These are phyloP conservation scores for Cabera pusaria DNA, from an alignment of 2,888 invertebrate species.

Conservation along the genomic window DNA sequence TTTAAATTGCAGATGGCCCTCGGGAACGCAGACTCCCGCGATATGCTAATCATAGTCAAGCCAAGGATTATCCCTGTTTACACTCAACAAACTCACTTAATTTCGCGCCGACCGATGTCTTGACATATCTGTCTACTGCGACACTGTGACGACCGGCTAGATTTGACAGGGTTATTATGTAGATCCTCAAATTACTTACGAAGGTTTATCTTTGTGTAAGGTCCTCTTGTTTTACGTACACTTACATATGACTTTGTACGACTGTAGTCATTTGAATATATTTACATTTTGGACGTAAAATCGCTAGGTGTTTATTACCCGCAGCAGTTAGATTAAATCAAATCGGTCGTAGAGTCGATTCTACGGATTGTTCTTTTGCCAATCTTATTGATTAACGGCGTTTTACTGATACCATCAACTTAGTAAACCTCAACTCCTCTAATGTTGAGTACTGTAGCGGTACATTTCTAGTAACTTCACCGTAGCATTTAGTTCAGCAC, in stretches of 20 bases:
- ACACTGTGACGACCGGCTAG: conserved; percentile 15
- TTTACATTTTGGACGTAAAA: too few species aligned
- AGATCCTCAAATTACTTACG: conserved; percentile 23
- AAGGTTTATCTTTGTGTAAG: not conserved
- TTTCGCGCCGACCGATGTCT: conserved; percentile 76
- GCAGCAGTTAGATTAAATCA: too few species aligned
- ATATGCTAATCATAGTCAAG: conserved; percentile 83
- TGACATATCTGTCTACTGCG: conserved; percentile 57
- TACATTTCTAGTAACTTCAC: conserved; percentile 2
- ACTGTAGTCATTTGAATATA: too few species aligned
- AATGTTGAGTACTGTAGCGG: not conserved
- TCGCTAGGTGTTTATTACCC: too few species aligned
- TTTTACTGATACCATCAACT: too few species aligned
- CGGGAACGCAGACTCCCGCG: conserved; percentile 79
- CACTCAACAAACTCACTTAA: conserved; percentile 83
- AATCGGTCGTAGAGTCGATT: too few species aligned
- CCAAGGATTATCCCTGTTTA: conserved; percentile 83
- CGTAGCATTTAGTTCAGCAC: conserved; percentile 2
- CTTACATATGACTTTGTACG: too few species aligned
- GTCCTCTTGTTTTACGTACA: too few species aligned
- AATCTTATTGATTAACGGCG: too few species aligned
- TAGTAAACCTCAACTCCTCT: not conserved
- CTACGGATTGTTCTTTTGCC: too few species aligned
- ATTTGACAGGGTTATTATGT: conserved; percentile 30
- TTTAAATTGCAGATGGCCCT: conserved; percentile 81